These are phyloP conservation scores for Crotophaga sulcirostris DNA, from an alignment of 2,113 vertebrate genomes.

Conservation along the genomic window DNA sequence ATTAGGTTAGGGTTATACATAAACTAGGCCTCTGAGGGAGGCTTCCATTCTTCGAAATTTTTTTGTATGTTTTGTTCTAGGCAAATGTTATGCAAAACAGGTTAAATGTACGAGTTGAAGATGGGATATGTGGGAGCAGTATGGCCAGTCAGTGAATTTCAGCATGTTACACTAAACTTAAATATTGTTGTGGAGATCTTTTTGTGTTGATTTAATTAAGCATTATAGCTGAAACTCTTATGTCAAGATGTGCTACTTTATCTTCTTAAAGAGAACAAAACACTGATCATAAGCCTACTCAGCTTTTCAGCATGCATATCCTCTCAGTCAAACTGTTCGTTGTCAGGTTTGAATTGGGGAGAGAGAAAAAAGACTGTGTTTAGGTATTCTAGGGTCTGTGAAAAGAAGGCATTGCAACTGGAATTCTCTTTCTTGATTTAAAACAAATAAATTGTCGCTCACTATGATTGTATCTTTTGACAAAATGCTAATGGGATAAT, in stretches of 20 bases:
- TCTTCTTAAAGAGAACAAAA: slow-evolving; percentile 11
- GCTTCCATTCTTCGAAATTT: neutral
- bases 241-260: neutral
- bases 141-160: neutral
- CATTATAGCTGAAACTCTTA: neutral
- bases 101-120: neutral
- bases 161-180: neutral
- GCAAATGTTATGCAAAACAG: neutral
- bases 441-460: neutral
- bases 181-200: neutral
- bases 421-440: neutral
- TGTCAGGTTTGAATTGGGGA: neutral
- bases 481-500: neutral
- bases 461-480: neutral
- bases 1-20: neutral
- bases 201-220: neutral
- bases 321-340: neutral
- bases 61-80: neutral
- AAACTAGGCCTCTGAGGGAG: neutral
- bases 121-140: neutral
- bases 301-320: slow-evolving; percentile 17
- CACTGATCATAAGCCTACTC: neutral
- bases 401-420: neutral
- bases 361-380: neutral
- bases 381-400: neutral